Evolutionary conservation across 2,888 invertebrate genomes (phyloP).

Genomic region (Uloborus plumipes): DNA sequence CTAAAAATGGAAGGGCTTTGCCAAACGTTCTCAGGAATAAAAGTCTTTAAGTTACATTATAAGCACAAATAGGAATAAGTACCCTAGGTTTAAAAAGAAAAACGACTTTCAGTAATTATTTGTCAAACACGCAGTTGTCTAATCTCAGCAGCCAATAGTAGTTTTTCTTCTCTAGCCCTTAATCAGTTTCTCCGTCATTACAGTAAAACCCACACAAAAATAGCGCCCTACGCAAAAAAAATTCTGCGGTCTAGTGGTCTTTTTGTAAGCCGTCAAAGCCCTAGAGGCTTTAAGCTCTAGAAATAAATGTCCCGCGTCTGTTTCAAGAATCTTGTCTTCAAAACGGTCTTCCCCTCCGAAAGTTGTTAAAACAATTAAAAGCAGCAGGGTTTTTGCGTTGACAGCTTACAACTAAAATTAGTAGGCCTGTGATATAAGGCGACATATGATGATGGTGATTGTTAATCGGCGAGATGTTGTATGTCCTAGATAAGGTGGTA

Average conservation of each 20-base stretch:
- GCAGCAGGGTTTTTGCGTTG: constrained; percentile 16
- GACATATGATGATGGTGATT: constrained; percentile 30
- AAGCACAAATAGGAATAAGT: no score
- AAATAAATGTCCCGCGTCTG: constrained; percentile 22
- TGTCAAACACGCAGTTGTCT: no score
- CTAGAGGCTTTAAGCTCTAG: constrained; percentile 22
- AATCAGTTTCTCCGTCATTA: no score
- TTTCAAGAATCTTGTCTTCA: not conserved
- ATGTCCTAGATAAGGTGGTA: not conserved
- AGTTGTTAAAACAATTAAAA: not conserved
- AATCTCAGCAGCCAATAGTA: no score
- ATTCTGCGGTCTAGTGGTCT: constrained; percentile 9
- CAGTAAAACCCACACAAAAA: no score
- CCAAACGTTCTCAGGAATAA: no score
- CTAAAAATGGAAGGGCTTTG: no score
- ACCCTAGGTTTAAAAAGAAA: no score
- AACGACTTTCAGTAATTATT: no score
- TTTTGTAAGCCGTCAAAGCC: constrained; percentile 1
- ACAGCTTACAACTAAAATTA: constrained; percentile 52
- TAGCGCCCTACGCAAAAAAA: not conserved
- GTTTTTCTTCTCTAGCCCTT: no score
- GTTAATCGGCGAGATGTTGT: constrained; percentile 35
- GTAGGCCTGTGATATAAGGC: constrained; percentile 25
- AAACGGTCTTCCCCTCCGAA: no score
- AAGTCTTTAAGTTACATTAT: no score